Conservation (phyloP, 2,113 vertebrate species). For the Nyctereutes procyonoides region DNA sequence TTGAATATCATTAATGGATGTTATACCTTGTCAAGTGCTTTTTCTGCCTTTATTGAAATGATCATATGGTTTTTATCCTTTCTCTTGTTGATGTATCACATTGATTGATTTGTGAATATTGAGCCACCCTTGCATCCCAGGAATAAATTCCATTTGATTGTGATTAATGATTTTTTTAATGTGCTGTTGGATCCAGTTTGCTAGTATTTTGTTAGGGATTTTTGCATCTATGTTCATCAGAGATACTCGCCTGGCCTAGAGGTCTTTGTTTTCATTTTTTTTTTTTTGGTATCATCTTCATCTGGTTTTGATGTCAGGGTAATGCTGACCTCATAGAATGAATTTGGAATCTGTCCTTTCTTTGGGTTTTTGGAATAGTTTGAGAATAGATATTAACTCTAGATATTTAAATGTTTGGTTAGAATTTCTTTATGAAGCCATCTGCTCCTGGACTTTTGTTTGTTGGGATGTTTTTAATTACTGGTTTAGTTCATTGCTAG, state of each 20-base stretch:
- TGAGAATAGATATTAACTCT: not conserved
- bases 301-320: not conserved
- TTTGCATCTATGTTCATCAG: not conserved
- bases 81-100: not conserved
- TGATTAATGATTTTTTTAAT: not conserved
- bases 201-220: not conserved
- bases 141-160: not conserved
- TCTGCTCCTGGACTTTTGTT: not conserved
- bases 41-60: not conserved
- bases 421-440: not conserved
- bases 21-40: not conserved
- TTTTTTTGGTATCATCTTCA: not conserved
- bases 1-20: not conserved
- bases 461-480: not conserved
- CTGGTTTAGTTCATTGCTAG: not conserved
- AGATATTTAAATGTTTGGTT: not conserved
- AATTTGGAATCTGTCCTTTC: not conserved
- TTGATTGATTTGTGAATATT: not conserved
- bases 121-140: not conserved
- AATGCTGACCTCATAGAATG: not conserved
- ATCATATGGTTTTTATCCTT: not conserved
- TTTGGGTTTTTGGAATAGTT: not conserved
- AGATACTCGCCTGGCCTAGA: not conserved
- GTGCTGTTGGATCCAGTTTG: not conserved
- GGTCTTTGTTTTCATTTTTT: not conserved